A percentile compares a stretch with the other conserved stretches of the same genome.
Evolutionary conservation across 2,797 vertebrate genomes (phyloP).

Genomic region (Calcarius lapponicus): DNA sequence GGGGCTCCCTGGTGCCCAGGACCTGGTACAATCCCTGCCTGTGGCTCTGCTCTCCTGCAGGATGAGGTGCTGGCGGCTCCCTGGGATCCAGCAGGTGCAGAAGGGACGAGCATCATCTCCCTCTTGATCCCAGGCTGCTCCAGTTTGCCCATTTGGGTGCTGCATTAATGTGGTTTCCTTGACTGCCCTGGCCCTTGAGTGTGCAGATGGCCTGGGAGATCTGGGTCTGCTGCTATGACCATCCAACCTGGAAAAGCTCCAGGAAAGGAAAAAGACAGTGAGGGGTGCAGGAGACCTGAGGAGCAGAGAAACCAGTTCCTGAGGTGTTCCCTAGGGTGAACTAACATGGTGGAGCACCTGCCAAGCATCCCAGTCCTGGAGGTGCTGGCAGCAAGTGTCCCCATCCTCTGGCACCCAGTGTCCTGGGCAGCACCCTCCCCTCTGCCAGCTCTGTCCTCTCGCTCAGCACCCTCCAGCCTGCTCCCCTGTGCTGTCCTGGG

Average conservation of each 20-base stretch:
- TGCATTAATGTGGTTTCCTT: not conserved
- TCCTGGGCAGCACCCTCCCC: not conserved
- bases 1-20: not conserved
- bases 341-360: not conserved
- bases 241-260: not conserved
- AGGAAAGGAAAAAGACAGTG: not conserved
- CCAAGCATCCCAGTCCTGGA: not conserved
- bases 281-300: not conserved
- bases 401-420: not conserved
- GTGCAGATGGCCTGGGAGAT: rapidly evolving
- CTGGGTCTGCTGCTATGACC: rapidly evolving
- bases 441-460: not conserved
- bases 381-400: not conserved
- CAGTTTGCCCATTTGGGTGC: rapidly evolving
- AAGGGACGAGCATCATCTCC: not conserved
- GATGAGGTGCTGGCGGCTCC: not conserved
- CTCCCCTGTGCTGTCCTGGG: not conserved
- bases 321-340: not conserved
- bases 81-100: not conserved
- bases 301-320: rapidly evolving
- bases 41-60: not conserved
- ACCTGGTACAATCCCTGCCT: rapidly evolving
- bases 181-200: not conserved
- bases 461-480: not conserved
- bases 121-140: not conserved